Evolutionary conservation across 1,140 invertebrate species (phyloP).

Genomic region (Lepidurus arcticus): DNA sequence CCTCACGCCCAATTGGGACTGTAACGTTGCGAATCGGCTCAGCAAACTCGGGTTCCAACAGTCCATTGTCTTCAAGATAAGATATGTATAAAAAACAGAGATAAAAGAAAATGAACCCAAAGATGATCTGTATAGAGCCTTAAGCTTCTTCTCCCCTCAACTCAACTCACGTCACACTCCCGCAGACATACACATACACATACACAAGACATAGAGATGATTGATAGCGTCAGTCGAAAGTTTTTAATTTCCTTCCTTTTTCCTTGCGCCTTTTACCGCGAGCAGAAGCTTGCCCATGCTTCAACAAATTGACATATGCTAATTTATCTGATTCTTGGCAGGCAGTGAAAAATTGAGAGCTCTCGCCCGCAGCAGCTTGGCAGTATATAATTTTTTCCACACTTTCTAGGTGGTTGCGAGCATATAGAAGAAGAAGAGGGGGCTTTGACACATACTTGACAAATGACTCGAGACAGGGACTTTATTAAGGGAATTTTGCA

Average conservation of each 20-base stretch:
- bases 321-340: conserved; percentile 19
- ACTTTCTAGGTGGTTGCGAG: neutral
- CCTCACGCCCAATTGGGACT: conserved; percentile 68
- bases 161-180: no score
- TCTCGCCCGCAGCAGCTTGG: neutral
- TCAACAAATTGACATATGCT: conserved; percentile 19
- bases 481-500: conserved; percentile 1
- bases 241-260: neutral
- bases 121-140: neutral
- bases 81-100: neutral
- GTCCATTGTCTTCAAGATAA: neutral
- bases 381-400: neutral
- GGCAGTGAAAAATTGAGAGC: conserved; percentile 21
- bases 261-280: neutral
- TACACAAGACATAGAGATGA: neutral
- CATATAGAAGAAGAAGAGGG: neutral
- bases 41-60: conserved; percentile 60
- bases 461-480: conserved; percentile 13
- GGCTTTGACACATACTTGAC: conserved; percentile 18
- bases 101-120: neutral
- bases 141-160: neutral
- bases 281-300: conserved; percentile 3
- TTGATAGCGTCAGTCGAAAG: neutral
- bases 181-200: neutral
- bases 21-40: conserved; percentile 69